phyloP scores from a whole-genome alignment of 2,888 invertebrate species.

The Poecilus cupreus region DNA sequence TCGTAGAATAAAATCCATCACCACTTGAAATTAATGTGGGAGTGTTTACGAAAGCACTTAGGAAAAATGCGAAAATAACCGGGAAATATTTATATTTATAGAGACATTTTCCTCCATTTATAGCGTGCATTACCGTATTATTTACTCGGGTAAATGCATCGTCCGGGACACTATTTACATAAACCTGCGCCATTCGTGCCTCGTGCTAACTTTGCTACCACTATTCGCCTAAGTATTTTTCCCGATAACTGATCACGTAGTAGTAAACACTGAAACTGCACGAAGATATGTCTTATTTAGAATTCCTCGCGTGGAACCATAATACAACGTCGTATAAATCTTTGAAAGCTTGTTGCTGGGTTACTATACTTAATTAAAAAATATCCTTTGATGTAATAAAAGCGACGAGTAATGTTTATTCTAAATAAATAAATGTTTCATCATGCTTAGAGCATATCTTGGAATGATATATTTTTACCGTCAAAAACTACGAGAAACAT shows the following conservation, averaged over 20 bases:
- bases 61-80: too few species aligned
- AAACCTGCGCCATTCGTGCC: not conserved
- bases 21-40: not conserved
- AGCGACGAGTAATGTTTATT: too few species aligned
- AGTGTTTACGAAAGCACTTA: too few species aligned
- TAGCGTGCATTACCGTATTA: not conserved
- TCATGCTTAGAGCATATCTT: too few species aligned
- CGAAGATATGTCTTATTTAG: not conserved
- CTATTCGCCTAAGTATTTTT: not conserved
- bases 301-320: not conserved
- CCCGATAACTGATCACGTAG: not conserved
- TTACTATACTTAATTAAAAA: conserved; percentile 47
- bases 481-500: too few species aligned
- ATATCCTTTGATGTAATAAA: conserved; percentile 50
- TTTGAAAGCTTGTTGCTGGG: conserved; percentile 22
- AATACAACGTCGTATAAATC: not conserved
- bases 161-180: not conserved
- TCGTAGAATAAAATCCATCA: not conserved
- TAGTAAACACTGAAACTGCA: not conserved
- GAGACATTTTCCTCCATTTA: too few species aligned
- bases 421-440: too few species aligned
- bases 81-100: too few species aligned
- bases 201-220: not conserved
- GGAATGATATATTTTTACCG: too few species aligned
- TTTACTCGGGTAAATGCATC: not conserved